Percentiles rank a stretch among this genome's conserved stretches.
phyloP scores from a whole-genome alignment of 2,113 vertebrate species.

The Daboia siamensis region DNA sequence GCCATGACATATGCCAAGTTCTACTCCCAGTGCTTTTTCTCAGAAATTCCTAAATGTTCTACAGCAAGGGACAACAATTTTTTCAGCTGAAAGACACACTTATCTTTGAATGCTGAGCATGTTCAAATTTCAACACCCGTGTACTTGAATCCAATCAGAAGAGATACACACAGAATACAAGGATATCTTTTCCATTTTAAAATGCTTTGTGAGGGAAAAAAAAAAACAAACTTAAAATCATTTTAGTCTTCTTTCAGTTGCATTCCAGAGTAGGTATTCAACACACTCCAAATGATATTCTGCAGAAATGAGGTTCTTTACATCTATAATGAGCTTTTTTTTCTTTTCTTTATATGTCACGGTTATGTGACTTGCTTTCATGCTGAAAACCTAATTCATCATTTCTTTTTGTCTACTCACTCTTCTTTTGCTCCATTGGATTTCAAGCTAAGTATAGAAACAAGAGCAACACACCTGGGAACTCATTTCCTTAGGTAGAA shows the following conservation, averaged over 20 bases:
- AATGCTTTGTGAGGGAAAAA: neutral
- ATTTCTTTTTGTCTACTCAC: constrained; percentile 42
- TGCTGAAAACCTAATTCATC: constrained; percentile 49
- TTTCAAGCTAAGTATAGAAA: constrained; percentile 63
- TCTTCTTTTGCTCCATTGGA: constrained; percentile 37
- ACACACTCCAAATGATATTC: neutral
- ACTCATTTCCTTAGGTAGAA: constrained; percentile 37
- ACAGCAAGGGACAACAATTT: neutral
- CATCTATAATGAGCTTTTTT: neutral
- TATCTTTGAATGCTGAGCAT: neutral
- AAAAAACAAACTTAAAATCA: neutral
- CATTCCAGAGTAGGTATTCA: neutral
- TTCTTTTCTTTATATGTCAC: neutral
- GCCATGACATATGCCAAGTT: neutral
- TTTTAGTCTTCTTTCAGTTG: neutral
- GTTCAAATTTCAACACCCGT: neutral
- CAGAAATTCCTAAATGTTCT: neutral
- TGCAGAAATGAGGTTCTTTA: neutral
- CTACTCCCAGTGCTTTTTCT: neutral
- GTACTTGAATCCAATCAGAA: neutral
- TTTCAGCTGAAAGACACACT: neutral
- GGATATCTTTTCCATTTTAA: neutral
- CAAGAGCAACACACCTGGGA: constrained; percentile 51
- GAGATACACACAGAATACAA: neutral
- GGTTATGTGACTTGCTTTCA: constrained; percentile 2